These are phyloP conservation scores for Zalophus californianus DNA, from an alignment of 2,797 vertebrate genomes.

Conservation along the genomic window DNA sequence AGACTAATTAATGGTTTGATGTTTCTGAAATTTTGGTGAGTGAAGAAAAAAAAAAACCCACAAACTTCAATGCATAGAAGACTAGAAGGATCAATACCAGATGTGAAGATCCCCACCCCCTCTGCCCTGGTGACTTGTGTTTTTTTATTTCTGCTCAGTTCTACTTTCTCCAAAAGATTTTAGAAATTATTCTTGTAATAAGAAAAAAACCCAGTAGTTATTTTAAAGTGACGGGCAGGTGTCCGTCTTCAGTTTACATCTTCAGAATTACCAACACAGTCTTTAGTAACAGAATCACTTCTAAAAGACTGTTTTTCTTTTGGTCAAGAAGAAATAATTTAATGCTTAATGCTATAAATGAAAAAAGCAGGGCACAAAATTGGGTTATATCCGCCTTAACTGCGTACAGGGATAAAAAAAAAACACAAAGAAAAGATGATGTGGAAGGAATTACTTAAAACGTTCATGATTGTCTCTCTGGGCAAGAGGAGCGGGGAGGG, in stretches of 20 bases:
- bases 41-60: not conserved
- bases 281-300: not conserved
- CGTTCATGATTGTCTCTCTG: not conserved
- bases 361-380: conserved; percentile 17
- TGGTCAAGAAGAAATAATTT: conserved; percentile 32
- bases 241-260: not conserved
- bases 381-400: conserved; percentile 17
- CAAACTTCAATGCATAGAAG: not conserved
- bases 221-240: not conserved
- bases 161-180: conserved; percentile 7
- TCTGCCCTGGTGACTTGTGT: not conserved
- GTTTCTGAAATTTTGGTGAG: not conserved
- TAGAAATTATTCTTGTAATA: not conserved
- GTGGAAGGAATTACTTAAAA: conserved; percentile 26
- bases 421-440: not conserved
- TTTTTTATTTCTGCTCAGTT: conserved; percentile 48
- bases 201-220: not conserved
- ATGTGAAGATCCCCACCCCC: not conserved
- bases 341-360: not conserved
- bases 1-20: not conserved
- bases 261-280: not conserved
- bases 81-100: not conserved
- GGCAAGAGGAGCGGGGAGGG: not conserved
- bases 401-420: not conserved
- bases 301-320: not conserved